phyloP scores from a whole-genome alignment of 2,113 vertebrate species.

The Lasiurus borealis region DNA sequence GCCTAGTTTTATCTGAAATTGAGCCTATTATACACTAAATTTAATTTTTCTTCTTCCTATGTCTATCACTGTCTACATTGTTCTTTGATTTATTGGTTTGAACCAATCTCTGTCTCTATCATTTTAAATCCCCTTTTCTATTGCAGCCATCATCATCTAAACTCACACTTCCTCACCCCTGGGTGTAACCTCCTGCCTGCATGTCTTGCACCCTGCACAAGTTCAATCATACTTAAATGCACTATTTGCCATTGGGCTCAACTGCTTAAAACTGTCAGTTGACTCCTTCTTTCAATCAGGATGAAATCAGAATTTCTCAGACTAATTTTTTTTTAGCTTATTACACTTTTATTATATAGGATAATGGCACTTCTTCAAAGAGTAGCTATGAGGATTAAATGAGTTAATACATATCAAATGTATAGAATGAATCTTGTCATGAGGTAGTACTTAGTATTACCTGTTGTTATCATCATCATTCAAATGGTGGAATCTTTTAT shows the following conservation, averaged over 20 bases:
- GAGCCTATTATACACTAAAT: background rate
- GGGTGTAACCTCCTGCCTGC: background rate
- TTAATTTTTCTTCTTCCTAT: background rate
- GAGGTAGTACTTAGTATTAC: background rate
- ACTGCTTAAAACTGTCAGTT: background rate
- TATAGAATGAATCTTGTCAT: background rate
- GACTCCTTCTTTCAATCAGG: background rate
- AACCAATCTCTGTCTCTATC: background rate
- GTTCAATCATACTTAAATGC: background rate
- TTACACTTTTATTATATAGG: too few relatives aligned
- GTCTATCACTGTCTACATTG: background rate
- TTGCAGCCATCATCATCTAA: background rate
- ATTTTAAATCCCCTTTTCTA: background rate
- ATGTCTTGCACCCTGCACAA: background rate
- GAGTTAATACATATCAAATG: background rate
- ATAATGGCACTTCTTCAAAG: background rate
- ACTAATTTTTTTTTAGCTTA: background rate
- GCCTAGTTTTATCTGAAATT: background rate
- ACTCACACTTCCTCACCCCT: background rate
- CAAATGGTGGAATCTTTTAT: background rate
- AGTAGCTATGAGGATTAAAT: constrained; percentile 39
- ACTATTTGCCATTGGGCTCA: background rate
- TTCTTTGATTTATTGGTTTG: background rate
- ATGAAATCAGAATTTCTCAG: background rate
- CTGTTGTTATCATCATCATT: background rate